Evolutionary conservation across 2,888 invertebrate genomes (phyloP).

Genomic region (Limnephilus marmoratus): DNA sequence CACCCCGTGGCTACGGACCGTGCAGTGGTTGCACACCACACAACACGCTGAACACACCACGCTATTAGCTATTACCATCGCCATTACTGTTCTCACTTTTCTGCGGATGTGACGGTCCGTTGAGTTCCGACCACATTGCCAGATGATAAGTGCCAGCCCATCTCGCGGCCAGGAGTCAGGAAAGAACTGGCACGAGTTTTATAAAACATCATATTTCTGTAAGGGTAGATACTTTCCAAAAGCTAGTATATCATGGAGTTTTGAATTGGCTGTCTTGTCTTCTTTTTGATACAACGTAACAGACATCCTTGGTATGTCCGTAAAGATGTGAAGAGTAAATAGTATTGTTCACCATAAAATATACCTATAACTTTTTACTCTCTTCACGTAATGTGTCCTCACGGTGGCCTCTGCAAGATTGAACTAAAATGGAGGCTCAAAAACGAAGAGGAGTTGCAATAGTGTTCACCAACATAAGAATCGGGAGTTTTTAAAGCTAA

Average conservation of each 20-base stretch:
- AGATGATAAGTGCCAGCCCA: conserved; percentile 15
- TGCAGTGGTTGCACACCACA: conserved; percentile 33
- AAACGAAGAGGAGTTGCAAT: no score
- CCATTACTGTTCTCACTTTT: conserved; percentile 39
- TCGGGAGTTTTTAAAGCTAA: no score
- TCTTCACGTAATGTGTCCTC: background rate
- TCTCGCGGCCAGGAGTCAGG: conserved; percentile 30
- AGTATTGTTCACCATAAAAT: background rate
- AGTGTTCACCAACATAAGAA: no score
- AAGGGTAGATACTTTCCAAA: no score
- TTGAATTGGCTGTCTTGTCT: no score
- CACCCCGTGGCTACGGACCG: background rate
- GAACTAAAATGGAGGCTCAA: background rate
- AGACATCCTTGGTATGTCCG: background rate
- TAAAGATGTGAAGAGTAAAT: background rate
- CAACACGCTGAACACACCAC: background rate
- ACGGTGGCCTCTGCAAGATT: background rate
- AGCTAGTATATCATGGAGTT: no score
- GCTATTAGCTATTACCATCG: background rate
- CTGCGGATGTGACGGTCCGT: conserved; percentile 42
- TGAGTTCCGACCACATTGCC: background rate
- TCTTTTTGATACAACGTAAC: background rate
- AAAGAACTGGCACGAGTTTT: background rate
- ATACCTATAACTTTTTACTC: background rate
- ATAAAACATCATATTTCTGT: background rate